Evolutionary conservation across 2,888 invertebrate species (phyloP), one percentile per base, ranked within the genome.

Genomic region (Leptarthrus brevirostris): DNA sequence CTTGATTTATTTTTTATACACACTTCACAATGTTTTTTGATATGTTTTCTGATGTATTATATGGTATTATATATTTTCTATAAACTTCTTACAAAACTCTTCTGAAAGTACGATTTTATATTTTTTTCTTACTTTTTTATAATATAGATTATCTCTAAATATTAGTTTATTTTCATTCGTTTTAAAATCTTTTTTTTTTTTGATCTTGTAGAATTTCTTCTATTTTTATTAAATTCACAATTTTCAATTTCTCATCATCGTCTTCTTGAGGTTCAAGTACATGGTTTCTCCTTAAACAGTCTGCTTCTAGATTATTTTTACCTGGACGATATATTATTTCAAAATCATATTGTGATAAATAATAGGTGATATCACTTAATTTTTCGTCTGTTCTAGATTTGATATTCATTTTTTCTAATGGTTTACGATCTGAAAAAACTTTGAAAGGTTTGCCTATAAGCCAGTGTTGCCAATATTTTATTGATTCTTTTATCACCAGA

Each of bases 381-480:
- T 76, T 72, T 54, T 76, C 72, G 58, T 76, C 74, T 12, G 75
- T 72, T 75, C 75, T 71, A 10, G 74, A 30, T 74, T 76, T 76
- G 14, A 76, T 44, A 22, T 74, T 76, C 47, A 77, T 73, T 12
- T 74, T 77, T 73, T 77, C 74, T 3, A 76, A 26, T 10, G 77
- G 77, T 74, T 78, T 78, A 24, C 77, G 77, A 52, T 78, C 74
- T n/a, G 53, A 76, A 53, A 72, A 76, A 10, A 78, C 75, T 36
- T 26, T 74, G 61, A 78, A 76, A 34, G 52, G 36, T 70, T 54
- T 78, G 10, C 72, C 73, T 66, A 77, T 77, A 1, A 76, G 69
- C 52, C 66, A 64, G 53, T 78, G 73, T 56, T 77, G 75, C 76
- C 76, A 78, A 73, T 77, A 78, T 71, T 73, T 76, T 36, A 75